Evolutionary conservation across 2,888 invertebrate genomes (phyloP).

Genomic region (Yponomeuta evonymella): DNA sequence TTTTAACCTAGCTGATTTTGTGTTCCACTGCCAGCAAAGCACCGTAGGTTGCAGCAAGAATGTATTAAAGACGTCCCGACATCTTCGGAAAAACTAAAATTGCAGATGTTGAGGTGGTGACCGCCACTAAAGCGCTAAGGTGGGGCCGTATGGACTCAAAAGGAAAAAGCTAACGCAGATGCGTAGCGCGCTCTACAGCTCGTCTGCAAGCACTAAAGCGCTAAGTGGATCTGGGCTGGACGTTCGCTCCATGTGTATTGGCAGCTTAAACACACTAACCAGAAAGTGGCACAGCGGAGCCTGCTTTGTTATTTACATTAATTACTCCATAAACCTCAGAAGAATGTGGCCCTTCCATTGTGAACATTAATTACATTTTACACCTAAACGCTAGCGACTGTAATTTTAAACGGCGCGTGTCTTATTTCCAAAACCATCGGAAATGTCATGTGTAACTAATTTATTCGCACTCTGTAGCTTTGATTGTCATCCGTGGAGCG

Average conservation of each 20-base stretch:
- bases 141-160: not conserved
- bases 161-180: no score
- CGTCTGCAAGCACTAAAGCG: no score
- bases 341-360: not conserved
- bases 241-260: not conserved
- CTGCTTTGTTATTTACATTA: conserved; percentile 2
- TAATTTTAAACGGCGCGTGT: not conserved
- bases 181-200: no score
- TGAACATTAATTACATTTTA: not conserved
- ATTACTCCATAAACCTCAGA: conserved; percentile 3
- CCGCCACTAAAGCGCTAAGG: no score
- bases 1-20: no score
- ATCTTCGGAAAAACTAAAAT: no score
- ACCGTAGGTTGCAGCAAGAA: no score
- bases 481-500: not conserved
- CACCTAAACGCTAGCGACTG: not conserved
- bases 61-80: no score
- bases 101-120: no score
- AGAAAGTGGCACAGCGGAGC: not conserved
- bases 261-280: not conserved
- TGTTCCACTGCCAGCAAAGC: no score
- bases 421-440: not conserved
- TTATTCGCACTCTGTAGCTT: not conserved
- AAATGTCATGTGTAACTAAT: not conserved
- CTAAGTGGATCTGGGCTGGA: no score